These are phyloP conservation scores for Lepidurus packardi DNA, from an alignment of 1,140 invertebrate species.

Conservation along the genomic window DNA sequence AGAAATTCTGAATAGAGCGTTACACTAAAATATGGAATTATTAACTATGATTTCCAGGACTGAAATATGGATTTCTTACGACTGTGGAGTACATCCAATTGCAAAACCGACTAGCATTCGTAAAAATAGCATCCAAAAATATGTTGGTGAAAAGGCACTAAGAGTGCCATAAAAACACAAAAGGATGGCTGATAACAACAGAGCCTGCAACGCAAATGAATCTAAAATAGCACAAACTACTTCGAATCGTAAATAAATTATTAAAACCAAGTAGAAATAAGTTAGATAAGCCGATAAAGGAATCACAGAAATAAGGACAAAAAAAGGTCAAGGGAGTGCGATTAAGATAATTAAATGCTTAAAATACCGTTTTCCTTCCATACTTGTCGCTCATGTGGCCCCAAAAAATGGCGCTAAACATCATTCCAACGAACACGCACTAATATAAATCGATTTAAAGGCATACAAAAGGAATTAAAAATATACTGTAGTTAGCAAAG, in stretches of 20 bases:
- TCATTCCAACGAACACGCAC: slow-evolving; percentile 93
- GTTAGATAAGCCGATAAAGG: background rate
- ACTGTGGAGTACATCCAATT: slow-evolving; percentile 92
- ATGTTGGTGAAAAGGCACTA: slow-evolving; percentile 84
- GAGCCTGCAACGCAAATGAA: slow-evolving; percentile 55
- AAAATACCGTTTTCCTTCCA: slow-evolving; percentile 72
- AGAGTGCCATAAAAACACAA: slow-evolving; percentile 86
- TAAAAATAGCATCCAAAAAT: slow-evolving; percentile 81
- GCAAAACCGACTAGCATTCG: slow-evolving; percentile 90
- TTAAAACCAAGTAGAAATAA: slow-evolving; percentile 5
- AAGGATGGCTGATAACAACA: slow-evolving; percentile 78
- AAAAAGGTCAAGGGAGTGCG: background rate
- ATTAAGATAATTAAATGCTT: slow-evolving; percentile 29
- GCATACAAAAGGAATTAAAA: slow-evolving; percentile 34
- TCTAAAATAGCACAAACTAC: slow-evolving; percentile 25
- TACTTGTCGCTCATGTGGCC: slow-evolving; percentile 90
- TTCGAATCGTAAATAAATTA: background rate
- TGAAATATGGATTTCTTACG: slow-evolving; percentile 60
- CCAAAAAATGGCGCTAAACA: slow-evolving; percentile 94
- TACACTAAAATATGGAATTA: slow-evolving; percentile 58
- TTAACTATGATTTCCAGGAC: background rate
- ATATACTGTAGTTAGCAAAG: slow-evolving; percentile 64
- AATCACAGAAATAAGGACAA: slow-evolving; percentile 34
- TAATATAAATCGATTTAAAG: slow-evolving; percentile 42
- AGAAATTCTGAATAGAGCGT: slow-evolving; percentile 95